Evolutionary conservation across 2,797 vertebrate genomes (phyloP).

Genomic region (Ptychadena robeensis): DNA sequence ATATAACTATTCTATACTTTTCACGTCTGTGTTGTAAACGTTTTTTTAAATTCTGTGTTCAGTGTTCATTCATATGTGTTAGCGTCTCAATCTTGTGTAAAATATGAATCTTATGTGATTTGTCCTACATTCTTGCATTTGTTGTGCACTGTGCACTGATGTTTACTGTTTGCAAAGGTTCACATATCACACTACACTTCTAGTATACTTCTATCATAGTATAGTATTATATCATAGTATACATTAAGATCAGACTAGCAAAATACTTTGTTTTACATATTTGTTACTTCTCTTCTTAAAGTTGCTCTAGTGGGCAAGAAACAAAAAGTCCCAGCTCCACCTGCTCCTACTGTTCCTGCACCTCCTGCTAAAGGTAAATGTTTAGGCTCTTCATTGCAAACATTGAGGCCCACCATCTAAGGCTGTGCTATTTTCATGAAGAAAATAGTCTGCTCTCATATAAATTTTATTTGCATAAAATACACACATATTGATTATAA

Average conservation of each 20-base stretch:
- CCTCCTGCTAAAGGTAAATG: conserved; percentile 75
- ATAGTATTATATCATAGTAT: too few relatives aligned
- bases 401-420: neutral
- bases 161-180: too few relatives aligned
- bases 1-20: neutral
- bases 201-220: too few relatives aligned
- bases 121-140: neutral
- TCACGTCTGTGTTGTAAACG: neutral
- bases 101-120: neutral
- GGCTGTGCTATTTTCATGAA: conserved; percentile 11
- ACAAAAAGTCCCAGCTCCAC: conserved; percentile 57
- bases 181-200: neutral
- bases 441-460: neutral
- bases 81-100: neutral
- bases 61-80: neutral
- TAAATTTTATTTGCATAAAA: conserved; percentile 1
- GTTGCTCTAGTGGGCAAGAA: conserved; percentile 76
- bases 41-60: neutral
- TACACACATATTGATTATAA: neutral
- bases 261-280: neutral
- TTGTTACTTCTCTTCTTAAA: conserved; percentile 65
- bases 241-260: neutral
- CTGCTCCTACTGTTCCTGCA: conserved; percentile 67
- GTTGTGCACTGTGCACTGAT: too few relatives aligned
- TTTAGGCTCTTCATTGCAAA: conserved; percentile 20